These are phyloP conservation scores for Actinia tenebrosa DNA, from an alignment of 64 coral and sea anemone genomes.

Conservation along the genomic window DNA sequence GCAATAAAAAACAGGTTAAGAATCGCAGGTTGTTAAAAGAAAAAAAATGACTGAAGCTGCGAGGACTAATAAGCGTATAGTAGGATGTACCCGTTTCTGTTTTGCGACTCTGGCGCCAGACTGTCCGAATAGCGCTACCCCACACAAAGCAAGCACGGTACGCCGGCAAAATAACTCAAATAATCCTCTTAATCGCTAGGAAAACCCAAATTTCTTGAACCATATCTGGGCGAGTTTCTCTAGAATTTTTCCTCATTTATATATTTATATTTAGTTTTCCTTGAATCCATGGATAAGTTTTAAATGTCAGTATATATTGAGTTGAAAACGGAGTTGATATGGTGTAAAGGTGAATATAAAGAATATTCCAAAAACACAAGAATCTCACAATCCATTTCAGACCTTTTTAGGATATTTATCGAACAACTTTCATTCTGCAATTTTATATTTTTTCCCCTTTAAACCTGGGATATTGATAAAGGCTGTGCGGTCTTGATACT, in stretches of 20 bases:
- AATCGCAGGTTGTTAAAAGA: background rate
- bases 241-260: background rate
- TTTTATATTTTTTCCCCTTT: background rate
- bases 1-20: background rate
- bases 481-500: background rate
- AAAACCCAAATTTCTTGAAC: slow-evolving; percentile 11
- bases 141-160: slow-evolving; percentile 10
- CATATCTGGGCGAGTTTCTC: background rate
- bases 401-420: background rate
- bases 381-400: background rate
- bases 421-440: slow-evolving; percentile 3
- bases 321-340: background rate
- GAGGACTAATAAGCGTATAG: background rate
- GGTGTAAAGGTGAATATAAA: background rate
- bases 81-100: background rate
- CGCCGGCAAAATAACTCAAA: slow-evolving; percentile 12
- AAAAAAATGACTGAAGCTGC: background rate
- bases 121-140: slow-evolving; percentile 7
- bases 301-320: background rate
- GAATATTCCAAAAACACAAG: background rate
- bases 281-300: background rate
- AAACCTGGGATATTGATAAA: slow-evolving; percentile 8
- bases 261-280: background rate
- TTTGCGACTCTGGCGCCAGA: slow-evolving; percentile 13
- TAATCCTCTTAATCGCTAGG: slow-evolving; percentile 11